These are phyloP conservation scores for Cardiocondyla obscurior DNA, from an alignment of 1,140 invertebrate genomes.

Conservation along the genomic window DNA sequence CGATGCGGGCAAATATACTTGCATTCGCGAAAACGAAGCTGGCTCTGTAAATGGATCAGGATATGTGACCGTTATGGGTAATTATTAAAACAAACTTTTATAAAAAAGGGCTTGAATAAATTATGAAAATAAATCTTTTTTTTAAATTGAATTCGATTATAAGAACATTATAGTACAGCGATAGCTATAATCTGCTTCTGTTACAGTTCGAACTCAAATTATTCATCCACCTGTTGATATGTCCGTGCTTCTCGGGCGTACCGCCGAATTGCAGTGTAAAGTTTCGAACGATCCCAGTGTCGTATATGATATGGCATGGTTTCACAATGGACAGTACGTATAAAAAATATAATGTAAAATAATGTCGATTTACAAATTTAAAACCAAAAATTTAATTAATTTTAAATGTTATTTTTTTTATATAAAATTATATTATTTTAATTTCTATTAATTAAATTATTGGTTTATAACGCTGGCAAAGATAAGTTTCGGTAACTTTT, in stretches of 20 bases:
- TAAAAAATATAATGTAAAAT: neutral
- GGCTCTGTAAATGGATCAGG: slow-evolving; percentile 93
- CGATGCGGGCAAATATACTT: slow-evolving; percentile 95
- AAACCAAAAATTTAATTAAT: neutral
- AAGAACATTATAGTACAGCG: neutral
- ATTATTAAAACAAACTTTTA: slow-evolving; percentile 52
- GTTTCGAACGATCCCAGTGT: slow-evolving; percentile 96
- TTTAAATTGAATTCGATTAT: neutral
- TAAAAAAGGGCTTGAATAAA: neutral
- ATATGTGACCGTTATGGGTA: slow-evolving; percentile 92
- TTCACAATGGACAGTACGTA: slow-evolving; percentile 92
- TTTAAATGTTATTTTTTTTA: no score
- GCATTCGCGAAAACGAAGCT: slow-evolving; percentile 94
- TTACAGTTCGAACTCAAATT: slow-evolving; percentile 95
- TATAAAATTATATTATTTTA: no score
- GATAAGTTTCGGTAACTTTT: neutral
- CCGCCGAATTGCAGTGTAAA: slow-evolving; percentile 95
- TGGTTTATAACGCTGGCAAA: neutral
- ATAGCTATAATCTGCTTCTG: slow-evolving; percentile 23
- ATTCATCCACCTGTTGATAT: slow-evolving; percentile 95
- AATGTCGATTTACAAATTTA: neutral
- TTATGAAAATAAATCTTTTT: neutral
- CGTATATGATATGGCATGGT: slow-evolving; percentile 96
- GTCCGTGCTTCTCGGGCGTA: slow-evolving; percentile 94
- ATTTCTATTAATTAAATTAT: neutral